A percentile compares a stretch with the other conserved stretches of the same genome.
phyloP scores from a whole-genome alignment of 2,113 vertebrate genomes.

The Heliornis fulica region DNA sequence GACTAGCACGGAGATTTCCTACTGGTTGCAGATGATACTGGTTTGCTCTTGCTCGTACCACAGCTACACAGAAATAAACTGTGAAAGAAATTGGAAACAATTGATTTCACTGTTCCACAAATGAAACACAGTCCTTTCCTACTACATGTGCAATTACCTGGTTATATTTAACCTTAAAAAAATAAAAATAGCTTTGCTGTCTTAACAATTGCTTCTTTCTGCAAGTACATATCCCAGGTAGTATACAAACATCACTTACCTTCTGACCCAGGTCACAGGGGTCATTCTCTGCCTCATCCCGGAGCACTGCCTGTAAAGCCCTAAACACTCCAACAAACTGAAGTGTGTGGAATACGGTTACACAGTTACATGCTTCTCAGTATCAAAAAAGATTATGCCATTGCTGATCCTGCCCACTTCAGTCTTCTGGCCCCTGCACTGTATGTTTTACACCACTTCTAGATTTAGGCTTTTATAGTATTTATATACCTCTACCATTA shows the following conservation, averaged over 20 bases:
- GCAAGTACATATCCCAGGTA: not conserved
- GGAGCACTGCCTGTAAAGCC: not conserved
- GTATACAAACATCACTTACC: not conserved
- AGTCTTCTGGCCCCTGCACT: not conserved
- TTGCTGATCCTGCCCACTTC: not conserved
- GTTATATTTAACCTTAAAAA: not conserved
- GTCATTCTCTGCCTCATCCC: not conserved
- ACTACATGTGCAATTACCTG: not conserved
- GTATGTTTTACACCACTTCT: not conserved
- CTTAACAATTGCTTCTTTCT: not conserved
- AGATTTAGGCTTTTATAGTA: not conserved
- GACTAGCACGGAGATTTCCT: not conserved
- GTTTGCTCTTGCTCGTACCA: not conserved
- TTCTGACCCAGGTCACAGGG: not conserved
- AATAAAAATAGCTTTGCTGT: not conserved
- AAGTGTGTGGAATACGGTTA: not conserved
- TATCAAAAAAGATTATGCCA: not conserved
- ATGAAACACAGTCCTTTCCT: not conserved
- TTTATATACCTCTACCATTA: not conserved
- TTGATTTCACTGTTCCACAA: not conserved
- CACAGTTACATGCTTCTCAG: not conserved
- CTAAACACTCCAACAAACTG: not conserved
- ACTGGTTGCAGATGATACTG: not conserved
- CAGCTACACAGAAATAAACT: slow-evolving; percentile 16
- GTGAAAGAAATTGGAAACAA: not conserved